These are phyloP conservation scores for Azorinus chamasolen DNA, from an alignment of 2,888 invertebrate genomes.

Conservation along the genomic window DNA sequence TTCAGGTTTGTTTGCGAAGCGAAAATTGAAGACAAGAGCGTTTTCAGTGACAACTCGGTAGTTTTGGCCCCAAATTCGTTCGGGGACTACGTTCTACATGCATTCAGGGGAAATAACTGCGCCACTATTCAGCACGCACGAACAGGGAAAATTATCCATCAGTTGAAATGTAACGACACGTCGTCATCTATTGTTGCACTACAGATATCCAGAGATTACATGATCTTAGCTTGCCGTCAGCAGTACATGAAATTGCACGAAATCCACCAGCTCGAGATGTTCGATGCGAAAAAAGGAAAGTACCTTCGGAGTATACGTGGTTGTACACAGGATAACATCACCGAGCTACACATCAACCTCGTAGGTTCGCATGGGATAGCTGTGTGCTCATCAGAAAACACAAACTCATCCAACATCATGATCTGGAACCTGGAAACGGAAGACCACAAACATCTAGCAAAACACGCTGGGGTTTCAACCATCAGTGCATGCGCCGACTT, in stretches of 20 bases:
- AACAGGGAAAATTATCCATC: conserved; percentile 77
- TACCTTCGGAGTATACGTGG: conserved; percentile 82
- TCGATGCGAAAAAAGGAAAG: conserved; percentile 79
- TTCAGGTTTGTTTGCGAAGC: conserved; percentile 70
- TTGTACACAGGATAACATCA: conserved; percentile 80
- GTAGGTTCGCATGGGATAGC: conserved; percentile 83
- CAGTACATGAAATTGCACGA: conserved; percentile 82
- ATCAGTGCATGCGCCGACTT: conserved; percentile 82
- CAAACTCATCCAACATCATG: conserved; percentile 81
- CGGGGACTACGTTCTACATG: conserved; percentile 81
- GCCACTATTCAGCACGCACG: conserved; percentile 80
- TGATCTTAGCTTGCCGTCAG: conserved; percentile 81
- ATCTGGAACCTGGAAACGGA: conserved; percentile 86
- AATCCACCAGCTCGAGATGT: conserved; percentile 82
- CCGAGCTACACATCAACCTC: conserved; percentile 78
- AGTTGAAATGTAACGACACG: conserved; percentile 77
- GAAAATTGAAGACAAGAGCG: conserved; percentile 66
- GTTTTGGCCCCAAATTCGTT: conserved; percentile 75
- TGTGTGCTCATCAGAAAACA: conserved; percentile 76
- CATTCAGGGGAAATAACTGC: conserved; percentile 77
- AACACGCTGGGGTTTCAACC: conserved; percentile 78
- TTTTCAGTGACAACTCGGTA: conserved; percentile 81
- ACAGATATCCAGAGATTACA: conserved; percentile 82
- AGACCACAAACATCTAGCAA: conserved; percentile 85
- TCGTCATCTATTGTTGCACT: conserved; percentile 81